A percentile compares a stretch with the other conserved stretches of the same genome.
Conservation (phyloP, 2,888 invertebrate genomes). For the Protodeltote pygarga region DNA sequence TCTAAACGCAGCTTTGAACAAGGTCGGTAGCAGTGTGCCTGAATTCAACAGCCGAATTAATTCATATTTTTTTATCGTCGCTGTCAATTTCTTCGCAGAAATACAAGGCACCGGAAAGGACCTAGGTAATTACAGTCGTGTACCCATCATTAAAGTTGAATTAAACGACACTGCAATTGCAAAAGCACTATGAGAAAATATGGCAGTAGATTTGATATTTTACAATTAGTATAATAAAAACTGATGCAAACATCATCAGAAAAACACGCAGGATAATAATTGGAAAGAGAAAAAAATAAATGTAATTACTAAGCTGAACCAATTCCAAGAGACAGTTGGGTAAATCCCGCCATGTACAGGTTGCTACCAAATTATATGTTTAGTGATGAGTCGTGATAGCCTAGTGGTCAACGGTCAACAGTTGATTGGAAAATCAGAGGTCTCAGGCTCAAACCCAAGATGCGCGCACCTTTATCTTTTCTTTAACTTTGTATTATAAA, state of each 20-base stretch:
- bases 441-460: too few relatives aligned
- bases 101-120: constrained; percentile 1
- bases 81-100: background rate
- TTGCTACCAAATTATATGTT: too few relatives aligned
- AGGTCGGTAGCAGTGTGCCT: too few relatives aligned
- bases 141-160: constrained; percentile 1
- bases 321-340: constrained; percentile 43
- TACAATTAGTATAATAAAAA: constrained; percentile 8
- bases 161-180: constrained; percentile 9
- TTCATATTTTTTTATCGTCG: too few relatives aligned
- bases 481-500: too few relatives aligned
- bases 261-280: constrained; percentile 27
- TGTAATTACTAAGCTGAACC: constrained; percentile 36
- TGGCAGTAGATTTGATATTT: background rate
- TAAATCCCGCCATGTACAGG: constrained; percentile 40
- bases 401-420: too few relatives aligned
- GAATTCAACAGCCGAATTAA: too few relatives aligned
- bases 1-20: too few relatives aligned
- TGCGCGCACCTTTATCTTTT: too few relatives aligned
- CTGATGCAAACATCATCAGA: constrained; percentile 13
- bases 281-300: constrained; percentile 26
- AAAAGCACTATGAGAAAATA: background rate
- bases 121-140: constrained; percentile 6
- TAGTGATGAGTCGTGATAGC: too few relatives aligned
- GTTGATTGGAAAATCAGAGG: too few relatives aligned